These are phyloP conservation scores for Schizopygopsis malacanthus DNA, from an alignment of 2,797 vertebrate genomes.

Conservation along the genomic window DNA sequence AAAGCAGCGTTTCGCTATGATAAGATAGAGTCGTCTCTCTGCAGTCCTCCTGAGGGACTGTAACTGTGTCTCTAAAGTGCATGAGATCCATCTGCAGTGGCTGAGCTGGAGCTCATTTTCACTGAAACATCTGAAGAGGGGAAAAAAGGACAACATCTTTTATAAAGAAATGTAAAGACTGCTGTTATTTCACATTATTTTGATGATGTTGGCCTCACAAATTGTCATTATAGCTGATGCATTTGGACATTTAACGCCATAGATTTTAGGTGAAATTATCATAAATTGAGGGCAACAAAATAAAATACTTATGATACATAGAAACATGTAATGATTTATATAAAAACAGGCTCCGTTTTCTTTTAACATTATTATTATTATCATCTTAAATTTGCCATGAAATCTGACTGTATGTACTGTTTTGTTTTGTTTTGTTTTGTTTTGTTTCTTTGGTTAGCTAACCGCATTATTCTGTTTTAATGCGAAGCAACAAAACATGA, in stretches of 20 bases:
- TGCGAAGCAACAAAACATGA: background rate
- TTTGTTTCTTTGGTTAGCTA: background rate
- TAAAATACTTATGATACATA: background rate
- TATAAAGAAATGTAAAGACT: background rate
- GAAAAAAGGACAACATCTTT: background rate
- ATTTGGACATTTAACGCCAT: background rate
- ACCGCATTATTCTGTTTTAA: background rate
- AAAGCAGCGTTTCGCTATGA: constrained; percentile 29
- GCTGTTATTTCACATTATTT: background rate
- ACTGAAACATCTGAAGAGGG: background rate
- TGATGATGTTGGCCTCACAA: background rate
- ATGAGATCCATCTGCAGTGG: background rate
- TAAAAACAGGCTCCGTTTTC: background rate
- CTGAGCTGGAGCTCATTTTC: background rate
- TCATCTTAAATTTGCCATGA: background rate
- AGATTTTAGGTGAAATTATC: background rate
- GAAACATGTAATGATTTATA: background rate
- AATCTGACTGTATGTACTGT: background rate
- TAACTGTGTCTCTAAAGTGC: background rate
- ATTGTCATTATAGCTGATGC: background rate
- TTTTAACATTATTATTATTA: background rate
- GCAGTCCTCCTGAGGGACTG: background rate
- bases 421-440: background rate
- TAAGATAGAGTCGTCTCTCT: constrained; percentile 43
- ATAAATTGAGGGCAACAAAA: background rate